Evolutionary conservation across 2,888 invertebrate genomes (phyloP).

Genomic region (Xylocampa areola): DNA sequence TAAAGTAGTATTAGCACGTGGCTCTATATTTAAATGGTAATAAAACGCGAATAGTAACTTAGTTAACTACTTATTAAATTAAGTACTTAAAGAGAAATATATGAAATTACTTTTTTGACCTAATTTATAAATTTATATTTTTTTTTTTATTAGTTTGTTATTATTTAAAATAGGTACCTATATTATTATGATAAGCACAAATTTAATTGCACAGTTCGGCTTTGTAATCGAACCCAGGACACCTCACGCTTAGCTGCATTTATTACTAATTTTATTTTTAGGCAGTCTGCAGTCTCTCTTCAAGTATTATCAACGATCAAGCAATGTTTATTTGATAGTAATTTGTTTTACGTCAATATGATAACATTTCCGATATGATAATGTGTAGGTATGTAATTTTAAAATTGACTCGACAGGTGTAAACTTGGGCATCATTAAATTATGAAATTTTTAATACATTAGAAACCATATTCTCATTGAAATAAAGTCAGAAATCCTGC

Average conservation of each 20-base stretch:
- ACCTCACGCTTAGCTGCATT: no score
- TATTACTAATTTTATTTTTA: no score
- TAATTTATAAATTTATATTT: no score
- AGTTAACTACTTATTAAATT: slow-evolving; percentile 2
- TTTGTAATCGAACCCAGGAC: no score
- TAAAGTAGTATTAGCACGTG: slow-evolving; percentile 1
- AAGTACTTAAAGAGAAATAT: not conserved
- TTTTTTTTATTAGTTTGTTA: no score
- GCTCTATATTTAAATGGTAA: not conserved
- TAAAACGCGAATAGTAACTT: not conserved
- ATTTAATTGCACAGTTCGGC: no score
- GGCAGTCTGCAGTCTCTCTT: not conserved
- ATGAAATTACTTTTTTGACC: no score
- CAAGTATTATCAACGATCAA: slow-evolving; percentile 4
- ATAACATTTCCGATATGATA: slow-evolving; percentile 10
- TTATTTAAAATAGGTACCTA: no score
- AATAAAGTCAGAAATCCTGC: slow-evolving; percentile 1
- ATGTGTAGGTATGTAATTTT: slow-evolving; percentile 47
- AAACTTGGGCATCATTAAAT: not conserved
- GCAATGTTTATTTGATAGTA: slow-evolving; percentile 3
- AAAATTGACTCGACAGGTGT: slow-evolving; percentile 51
- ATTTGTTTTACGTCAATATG: slow-evolving; percentile 19
- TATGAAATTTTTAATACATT: not conserved
- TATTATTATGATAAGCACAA: no score
- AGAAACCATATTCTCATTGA: rapidly evolving